Conservation (phyloP, 2,888 invertebrate species). For the Zaprionus bogoriensis region DNA sequence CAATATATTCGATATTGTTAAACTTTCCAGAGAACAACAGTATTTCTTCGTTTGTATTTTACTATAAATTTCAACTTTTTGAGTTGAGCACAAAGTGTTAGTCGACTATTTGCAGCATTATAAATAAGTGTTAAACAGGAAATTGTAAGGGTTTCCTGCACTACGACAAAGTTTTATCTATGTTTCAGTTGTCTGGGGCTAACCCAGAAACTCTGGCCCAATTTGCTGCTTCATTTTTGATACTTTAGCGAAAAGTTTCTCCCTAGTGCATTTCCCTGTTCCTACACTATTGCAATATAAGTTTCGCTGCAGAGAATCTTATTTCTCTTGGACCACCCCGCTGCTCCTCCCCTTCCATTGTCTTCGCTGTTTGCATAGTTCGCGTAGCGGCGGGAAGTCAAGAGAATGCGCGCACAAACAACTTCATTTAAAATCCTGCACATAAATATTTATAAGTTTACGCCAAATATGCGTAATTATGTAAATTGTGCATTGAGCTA, state of each 20-base stretch:
- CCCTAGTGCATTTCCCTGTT: neutral
- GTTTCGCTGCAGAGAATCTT: neutral
- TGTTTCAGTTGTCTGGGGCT: neutral
- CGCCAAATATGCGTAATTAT: slow-evolving; percentile 69
- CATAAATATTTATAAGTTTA: slow-evolving; percentile 74
- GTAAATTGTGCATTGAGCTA: slow-evolving; percentile 69
- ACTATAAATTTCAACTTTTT: too few species aligned
- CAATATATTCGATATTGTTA: too few species aligned
- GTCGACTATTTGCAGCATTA: neutral
- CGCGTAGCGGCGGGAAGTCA: neutral
- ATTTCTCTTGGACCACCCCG: too few species aligned
- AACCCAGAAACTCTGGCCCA: neutral
- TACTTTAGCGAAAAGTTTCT: neutral
- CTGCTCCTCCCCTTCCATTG: neutral
- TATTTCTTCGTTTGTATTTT: too few species aligned
- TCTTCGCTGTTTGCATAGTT: neutral
- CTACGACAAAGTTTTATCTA: neutral
- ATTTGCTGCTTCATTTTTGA: neutral
- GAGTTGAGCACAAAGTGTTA: too few species aligned
- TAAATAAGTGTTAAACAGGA: neutral
- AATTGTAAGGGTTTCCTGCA: neutral
- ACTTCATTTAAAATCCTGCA: slow-evolving; percentile 40
- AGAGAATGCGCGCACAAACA: slow-evolving; percentile 14
- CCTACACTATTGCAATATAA: neutral
- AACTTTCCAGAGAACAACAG: too few species aligned